Evolutionary conservation across 2,113 vertebrate genomes (phyloP).

Genomic region (Diadophis punctatus): DNA sequence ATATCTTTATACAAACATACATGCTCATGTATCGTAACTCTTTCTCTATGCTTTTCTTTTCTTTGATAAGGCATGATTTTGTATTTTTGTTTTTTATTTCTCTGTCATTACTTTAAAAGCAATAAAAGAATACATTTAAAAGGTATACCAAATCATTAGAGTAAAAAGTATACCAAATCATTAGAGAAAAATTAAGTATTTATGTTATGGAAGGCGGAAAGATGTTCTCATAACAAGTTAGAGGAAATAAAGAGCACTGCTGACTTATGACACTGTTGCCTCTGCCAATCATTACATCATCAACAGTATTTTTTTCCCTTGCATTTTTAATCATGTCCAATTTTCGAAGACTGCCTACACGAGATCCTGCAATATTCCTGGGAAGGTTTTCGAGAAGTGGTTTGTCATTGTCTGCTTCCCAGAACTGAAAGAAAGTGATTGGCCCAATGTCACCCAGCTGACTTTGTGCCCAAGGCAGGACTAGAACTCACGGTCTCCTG

Average conservation of each 20-base stretch:
- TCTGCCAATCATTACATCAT: not conserved
- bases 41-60: not conserved
- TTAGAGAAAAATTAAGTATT: not conserved
- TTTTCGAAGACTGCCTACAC: not conserved
- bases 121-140: not conserved
- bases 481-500: not conserved
- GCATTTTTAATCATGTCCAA: not conserved
- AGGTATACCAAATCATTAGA: not conserved
- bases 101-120: not conserved
- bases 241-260: not conserved
- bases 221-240: not conserved
- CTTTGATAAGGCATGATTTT: not conserved
- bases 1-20: not conserved
- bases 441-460: not conserved
- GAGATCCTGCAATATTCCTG: not conserved
- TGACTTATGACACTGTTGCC: accelerated
- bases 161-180: not conserved
- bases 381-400: not conserved
- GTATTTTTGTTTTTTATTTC: not conserved
- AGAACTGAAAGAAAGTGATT: not conserved
- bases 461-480: not conserved
- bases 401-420: not conserved
- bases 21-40: not conserved
- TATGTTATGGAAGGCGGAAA: not conserved
- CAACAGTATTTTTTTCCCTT: not conserved